Evolutionary conservation across 2,113 vertebrate species (phyloP).

Genomic region (Syrrhaptes paradoxus): DNA sequence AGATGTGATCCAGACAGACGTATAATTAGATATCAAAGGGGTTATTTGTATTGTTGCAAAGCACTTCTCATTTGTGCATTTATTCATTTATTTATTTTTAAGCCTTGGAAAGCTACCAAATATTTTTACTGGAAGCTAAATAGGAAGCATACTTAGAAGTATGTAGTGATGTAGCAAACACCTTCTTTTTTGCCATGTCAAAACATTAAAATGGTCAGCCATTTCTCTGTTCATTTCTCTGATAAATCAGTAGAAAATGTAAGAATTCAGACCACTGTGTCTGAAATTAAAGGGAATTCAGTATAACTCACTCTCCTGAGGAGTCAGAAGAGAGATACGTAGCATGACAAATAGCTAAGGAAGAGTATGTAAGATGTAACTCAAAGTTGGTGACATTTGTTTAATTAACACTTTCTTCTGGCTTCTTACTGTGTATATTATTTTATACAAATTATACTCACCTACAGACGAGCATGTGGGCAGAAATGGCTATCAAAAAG

Average conservation of each 20-base stretch:
- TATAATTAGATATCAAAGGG: slow-evolving; percentile 1
- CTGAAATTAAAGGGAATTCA: background rate
- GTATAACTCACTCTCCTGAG: background rate
- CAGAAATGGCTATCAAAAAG: background rate
- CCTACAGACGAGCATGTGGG: background rate
- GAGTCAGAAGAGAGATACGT: background rate
- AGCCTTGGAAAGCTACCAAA: background rate
- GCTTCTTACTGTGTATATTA: background rate
- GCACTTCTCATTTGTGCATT: background rate
- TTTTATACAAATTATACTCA: background rate
- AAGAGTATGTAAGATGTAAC: background rate
- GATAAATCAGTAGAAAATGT: background rate
- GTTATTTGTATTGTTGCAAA: slow-evolving; percentile 29
- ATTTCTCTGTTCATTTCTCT: background rate
- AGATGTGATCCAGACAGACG: background rate
- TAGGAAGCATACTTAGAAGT: background rate
- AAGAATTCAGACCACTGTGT: background rate
- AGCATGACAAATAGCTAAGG: background rate
- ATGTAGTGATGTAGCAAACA: background rate
- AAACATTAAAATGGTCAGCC: background rate
- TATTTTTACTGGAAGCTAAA: background rate
- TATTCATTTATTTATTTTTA: slow-evolving; percentile 4
- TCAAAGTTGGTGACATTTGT: background rate
- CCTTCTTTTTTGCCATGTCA: background rate
- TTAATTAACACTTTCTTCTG: slow-evolving; percentile 29